Evolutionary conservation across 2,888 invertebrate species (phyloP), one percentile per base, ranked within the genome.

Genomic region (Coelopa pilipes): DNA sequence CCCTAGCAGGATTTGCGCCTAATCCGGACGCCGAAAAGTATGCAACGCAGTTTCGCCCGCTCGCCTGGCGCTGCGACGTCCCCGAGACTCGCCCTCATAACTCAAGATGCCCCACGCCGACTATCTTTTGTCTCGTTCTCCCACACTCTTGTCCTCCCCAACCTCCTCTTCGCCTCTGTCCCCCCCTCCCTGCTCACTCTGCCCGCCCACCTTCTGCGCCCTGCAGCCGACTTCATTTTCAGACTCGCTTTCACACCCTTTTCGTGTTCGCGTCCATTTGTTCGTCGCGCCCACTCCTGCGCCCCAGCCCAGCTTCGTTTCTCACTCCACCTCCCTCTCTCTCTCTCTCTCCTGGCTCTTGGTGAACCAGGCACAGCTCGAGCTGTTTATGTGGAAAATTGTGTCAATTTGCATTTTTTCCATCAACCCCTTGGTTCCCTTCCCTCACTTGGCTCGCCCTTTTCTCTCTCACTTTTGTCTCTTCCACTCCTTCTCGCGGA

Each of bases 391-490:
- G 55, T 46, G 5, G 13, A 59, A 59, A 69, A 69, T 69, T 57
- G 59, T 69, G 59, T 59, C 47, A 59, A 57, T 69, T 69, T 69
- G 69, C 69, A 69, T 63, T 62, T 70, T 70, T 46, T 59, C 24
- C 21, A 21, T 34, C 10, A 3, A 21, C n/a, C 62, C 12, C n/a
- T 12, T 4, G 13, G 0, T 34, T 34, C 1, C 62, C 34, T 17
- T 15, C 4, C 46, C n/a, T 50, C 50, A 10, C 21, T 34, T 7
- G 34, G 4, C 7, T 4, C 34, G 4, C 7, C 34, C 7, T 34
- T 34, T 7, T 34, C 34, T 34, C 7, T 34, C 34, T 7, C 7
- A 34, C 34, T 4, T 4, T 34, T 34, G 2, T 34, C 34, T 34
- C 7, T 34, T 2, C 34, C n/a, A n/a, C n/a, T n/a, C 19, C 17